phyloP scores from a whole-genome alignment of 2,113 vertebrate genomes.

The Pelobates fuscus region DNA sequence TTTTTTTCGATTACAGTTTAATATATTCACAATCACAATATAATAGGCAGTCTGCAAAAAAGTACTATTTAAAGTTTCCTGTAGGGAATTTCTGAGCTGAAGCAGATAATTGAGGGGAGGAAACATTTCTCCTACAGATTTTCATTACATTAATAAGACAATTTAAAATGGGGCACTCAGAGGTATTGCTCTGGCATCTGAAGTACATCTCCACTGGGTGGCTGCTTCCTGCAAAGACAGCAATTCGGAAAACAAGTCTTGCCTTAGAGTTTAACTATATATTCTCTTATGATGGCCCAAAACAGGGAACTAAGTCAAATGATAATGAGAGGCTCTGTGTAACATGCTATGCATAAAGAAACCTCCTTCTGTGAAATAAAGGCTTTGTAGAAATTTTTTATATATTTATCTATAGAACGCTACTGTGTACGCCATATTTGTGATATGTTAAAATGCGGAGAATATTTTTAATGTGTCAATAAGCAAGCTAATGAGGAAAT shows the following conservation, averaged over 20 bases:
- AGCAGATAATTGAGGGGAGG: slow-evolving; percentile 44
- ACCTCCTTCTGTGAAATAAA: background rate
- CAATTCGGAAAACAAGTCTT: background rate
- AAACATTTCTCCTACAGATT: slow-evolving; percentile 39
- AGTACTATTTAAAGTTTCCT: slow-evolving; percentile 44
- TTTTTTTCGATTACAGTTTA: slow-evolving; percentile 27
- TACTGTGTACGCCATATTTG: too few species aligned
- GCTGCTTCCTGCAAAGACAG: slow-evolving; percentile 14
- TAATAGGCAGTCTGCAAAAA: slow-evolving; percentile 42
- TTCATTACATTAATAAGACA: slow-evolving; percentile 47
- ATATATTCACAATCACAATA: slow-evolving; percentile 34
- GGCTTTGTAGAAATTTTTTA: background rate
- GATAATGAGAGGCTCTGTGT: background rate
- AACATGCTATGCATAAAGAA: background rate
- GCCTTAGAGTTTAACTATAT: background rate
- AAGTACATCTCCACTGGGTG: slow-evolving; percentile 18
- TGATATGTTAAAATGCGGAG: too few species aligned
- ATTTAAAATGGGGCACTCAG: slow-evolving; percentile 37
- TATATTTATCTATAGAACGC: too few species aligned
- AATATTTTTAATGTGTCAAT: too few species aligned
- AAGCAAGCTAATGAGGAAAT: too few species aligned
- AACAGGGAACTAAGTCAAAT: background rate
- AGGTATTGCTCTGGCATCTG: slow-evolving; percentile 11
- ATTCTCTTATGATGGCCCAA: background rate
- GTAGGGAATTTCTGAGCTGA: slow-evolving; percentile 45